Base-by-base conservation (phyloP, 1,140 invertebrate species). In the Drosophila hydei region DNA sequence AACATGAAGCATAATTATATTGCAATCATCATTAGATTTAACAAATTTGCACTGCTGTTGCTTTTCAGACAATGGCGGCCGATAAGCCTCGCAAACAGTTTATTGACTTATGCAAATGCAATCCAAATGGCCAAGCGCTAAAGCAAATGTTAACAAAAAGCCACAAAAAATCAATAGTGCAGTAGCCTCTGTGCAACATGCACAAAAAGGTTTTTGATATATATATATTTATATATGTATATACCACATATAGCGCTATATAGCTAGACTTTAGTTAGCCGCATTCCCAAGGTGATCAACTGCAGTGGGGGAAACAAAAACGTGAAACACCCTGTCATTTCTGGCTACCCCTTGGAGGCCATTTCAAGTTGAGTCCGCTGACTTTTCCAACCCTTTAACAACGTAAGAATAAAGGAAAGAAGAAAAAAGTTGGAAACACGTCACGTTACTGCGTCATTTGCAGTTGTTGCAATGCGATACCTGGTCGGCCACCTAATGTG, bases 211-310 rank as follows among this genome's bases (percentile, higher is more conserved):
- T 30, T 30, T 27, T 30, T 9, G 18, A 54, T 38, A 54, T 33
- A 51, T 51, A 27, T 36, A 47, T 21, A 19, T 27, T 36, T 38
- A 7, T 16, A 38, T 40, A 11, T 36, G 11, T 71, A 36, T 38
- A 19, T 33, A n/a, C n/a, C n/a, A n/a, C 45, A 51, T 52, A 55
- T 52, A 40, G 50, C 23, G 21, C 25, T 16, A 27, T 30, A 30
- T 50, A 16, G n/a, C 25, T 16, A 30, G 18, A 54, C 60, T 67
- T 71, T 67, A 77, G 61, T 56, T 75, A 77, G 58, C 54, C 58
- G 54, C 77, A 76, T 80, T 80, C 42, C 72, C 77, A 79, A 80
- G 77, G 77, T 80, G 72, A 79, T 77, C 67, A 75, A 75, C 56
- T 59, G 72, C 67, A 75, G 50, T 54, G 9, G 48, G 18, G n/a